A percentile compares a stretch with the other conserved stretches of the same genome.
Conservation (phyloP, 2,888 invertebrate genomes). For the Sesia apiformis region DNA sequence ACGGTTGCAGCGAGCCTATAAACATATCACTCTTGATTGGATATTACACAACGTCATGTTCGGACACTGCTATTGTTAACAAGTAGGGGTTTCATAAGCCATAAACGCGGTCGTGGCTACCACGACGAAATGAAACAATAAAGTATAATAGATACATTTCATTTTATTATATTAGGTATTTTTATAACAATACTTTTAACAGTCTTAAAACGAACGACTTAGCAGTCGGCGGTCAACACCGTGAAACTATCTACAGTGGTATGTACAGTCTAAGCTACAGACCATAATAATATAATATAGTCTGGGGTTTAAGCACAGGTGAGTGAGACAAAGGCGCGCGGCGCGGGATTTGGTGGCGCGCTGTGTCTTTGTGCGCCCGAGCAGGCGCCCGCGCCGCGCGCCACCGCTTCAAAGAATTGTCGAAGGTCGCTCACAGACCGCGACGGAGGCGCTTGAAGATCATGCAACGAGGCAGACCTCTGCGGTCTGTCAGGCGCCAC, state of each 20-base stretch:
- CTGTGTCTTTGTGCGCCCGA: constrained; percentile 43
- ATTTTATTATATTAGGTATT: constrained; percentile 64
- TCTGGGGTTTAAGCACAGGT: constrained; percentile 37
- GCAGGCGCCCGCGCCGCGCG: constrained; percentile 46
- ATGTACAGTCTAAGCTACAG: constrained; percentile 34
- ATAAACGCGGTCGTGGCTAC: constrained; percentile 1
- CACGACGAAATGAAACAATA: constrained; percentile 1
- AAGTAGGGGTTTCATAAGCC: constrained; percentile 4
- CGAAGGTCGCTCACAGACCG: constrained; percentile 79
- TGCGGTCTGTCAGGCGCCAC: constrained; percentile 65
- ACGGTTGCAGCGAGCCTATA: background rate
- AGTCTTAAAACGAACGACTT: constrained; percentile 72
- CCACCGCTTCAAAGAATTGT: constrained; percentile 80
- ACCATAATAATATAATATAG: background rate
- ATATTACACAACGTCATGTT: too few species aligned
- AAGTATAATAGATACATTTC: constrained; percentile 28
- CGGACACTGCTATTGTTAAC: background rate
- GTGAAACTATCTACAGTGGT: constrained; percentile 47
- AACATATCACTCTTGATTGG: too few species aligned
- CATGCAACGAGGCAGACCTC: constrained; percentile 79
- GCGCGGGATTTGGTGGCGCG: constrained; percentile 44
- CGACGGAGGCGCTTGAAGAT: constrained; percentile 70
- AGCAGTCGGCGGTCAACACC: constrained; percentile 59
- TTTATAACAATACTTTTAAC: constrained; percentile 72
- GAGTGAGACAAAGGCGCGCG: constrained; percentile 55